These are phyloP conservation scores for Tricholaema leucomelas DNA, from an alignment of 2,113 vertebrate species.

Conservation along the genomic window DNA sequence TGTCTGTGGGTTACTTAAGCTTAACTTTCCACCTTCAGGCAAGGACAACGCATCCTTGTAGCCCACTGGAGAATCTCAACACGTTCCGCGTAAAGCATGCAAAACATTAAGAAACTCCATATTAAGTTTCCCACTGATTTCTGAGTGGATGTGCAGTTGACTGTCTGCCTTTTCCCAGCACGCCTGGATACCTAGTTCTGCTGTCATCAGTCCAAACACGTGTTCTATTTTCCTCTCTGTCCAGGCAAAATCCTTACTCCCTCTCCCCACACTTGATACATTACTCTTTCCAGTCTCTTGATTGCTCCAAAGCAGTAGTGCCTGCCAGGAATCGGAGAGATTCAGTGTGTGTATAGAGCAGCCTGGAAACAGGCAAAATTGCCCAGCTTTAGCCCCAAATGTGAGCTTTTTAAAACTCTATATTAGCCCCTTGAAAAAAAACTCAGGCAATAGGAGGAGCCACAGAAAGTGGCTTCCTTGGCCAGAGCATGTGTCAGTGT, in stretches of 20 bases:
- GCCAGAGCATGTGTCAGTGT: not conserved
- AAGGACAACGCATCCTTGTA: not conserved
- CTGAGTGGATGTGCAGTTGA: not conserved
- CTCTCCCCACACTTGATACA: not conserved
- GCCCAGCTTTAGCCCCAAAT: not conserved
- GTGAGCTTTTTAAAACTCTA: not conserved
- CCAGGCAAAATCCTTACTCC: slow-evolving; percentile 27
- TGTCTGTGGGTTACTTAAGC: not conserved
- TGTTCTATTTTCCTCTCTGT: slow-evolving; percentile 39
- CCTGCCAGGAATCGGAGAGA: slow-evolving; percentile 4
- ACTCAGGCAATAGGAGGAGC: not conserved
- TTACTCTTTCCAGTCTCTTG: slow-evolving; percentile 25
- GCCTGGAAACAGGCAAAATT: not conserved
- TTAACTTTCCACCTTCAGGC: not conserved
- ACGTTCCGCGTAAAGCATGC: not conserved
- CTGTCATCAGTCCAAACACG: slow-evolving; percentile 50
- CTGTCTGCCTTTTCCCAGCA: slow-evolving; percentile 55
- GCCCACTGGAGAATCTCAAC: not conserved
- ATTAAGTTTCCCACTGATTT: slow-evolving; percentile 38
- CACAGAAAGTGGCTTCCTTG: not conserved
- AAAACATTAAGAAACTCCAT: not conserved
- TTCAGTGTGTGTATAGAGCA: not conserved
- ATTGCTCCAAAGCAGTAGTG: not conserved
- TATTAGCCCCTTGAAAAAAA: not conserved
- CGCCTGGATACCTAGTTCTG: slow-evolving; percentile 57